Evolutionary conservation across 2,113 vertebrate genomes (phyloP).

Genomic region (Paramormyrops kingsleyae): DNA sequence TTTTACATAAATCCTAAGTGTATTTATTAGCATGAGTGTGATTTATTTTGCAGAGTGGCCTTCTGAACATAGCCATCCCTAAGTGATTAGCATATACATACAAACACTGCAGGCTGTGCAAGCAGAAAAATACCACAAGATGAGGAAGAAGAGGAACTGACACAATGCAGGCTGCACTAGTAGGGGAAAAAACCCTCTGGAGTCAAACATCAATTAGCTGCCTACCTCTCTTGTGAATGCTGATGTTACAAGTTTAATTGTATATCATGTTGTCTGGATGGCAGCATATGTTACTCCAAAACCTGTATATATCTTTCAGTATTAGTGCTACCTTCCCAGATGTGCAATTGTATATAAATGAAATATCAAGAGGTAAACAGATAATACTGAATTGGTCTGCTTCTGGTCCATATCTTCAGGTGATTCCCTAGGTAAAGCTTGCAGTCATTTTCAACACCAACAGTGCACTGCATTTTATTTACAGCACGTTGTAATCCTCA

Average conservation of each 20-base stretch:
- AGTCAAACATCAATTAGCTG: background rate
- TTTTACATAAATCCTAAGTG: background rate
- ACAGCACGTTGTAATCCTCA: background rate
- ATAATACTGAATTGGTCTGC: background rate
- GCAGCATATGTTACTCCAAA: too few species aligned
- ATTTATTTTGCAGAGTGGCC: background rate
- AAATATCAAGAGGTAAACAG: background rate
- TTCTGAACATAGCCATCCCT: background rate
- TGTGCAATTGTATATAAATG: too few species aligned
- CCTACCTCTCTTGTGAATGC: background rate
- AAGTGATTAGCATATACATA: background rate
- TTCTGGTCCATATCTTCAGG: background rate
- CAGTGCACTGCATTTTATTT: background rate
- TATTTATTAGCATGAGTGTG: background rate
- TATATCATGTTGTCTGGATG: background rate
- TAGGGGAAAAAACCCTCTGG: background rate
- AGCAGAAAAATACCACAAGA: background rate
- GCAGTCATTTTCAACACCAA: background rate
- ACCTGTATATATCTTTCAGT: too few species aligned
- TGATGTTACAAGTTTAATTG: background rate
- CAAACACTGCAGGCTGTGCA: background rate
- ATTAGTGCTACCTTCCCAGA: too few species aligned
- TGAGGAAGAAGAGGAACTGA: background rate
- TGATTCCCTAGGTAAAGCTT: background rate
- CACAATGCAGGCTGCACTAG: background rate